Base-by-base conservation (phyloP, 1,140 invertebrate genomes). In the Drosophila kurseongensis region DNA sequence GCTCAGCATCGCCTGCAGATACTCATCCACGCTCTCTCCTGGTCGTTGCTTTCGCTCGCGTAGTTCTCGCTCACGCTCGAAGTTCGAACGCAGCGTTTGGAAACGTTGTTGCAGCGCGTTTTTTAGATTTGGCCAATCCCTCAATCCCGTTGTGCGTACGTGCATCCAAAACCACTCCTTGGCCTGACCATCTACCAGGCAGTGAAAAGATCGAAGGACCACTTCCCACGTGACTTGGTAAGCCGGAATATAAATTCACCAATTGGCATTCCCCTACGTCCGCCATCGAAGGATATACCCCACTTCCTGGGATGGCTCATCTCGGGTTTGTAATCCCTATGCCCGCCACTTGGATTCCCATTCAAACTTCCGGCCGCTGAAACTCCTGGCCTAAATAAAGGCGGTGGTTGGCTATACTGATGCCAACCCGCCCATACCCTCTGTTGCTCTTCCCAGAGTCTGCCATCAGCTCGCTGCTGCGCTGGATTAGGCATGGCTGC, bases 381-480 rank as follows among this genome's bases (percentile, higher is more conserved):
- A 14, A 41, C 40, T 41, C 40, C 40, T 41, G 40, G 40, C 40
- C 40, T n/a, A 5, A 41, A 41, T 13, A 18, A 41, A 41, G 40
- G 40, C 40, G 40, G 40, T 41, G 13, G 40, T 41, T 41, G 40
- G 40, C 40, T 41, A 41, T 41, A 41, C 40, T 41, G 40, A 41
- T 41, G 13, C 40, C 40, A 41, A 41, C 40, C 40, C 40, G n/a
- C 40, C 40, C 40, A 41, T 41, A 41, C 40, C 40, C 40, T 41
- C 38, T 40, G 38, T 13, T 40, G 38, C 10, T 40, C 38, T 40
- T 40, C 13, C 38, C 13, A 12, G 38, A 13, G 38, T 40, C 38
- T 40, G 38, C 38, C 10, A 13, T 40, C 10, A 13, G 38, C 10
- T 40, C 40, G 13, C 13, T 41, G 40, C 40, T 41, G 40, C 40